Base-by-base conservation (phyloP, 2,797 vertebrate genomes). In the Pipistrellus kuhlii region DNA sequence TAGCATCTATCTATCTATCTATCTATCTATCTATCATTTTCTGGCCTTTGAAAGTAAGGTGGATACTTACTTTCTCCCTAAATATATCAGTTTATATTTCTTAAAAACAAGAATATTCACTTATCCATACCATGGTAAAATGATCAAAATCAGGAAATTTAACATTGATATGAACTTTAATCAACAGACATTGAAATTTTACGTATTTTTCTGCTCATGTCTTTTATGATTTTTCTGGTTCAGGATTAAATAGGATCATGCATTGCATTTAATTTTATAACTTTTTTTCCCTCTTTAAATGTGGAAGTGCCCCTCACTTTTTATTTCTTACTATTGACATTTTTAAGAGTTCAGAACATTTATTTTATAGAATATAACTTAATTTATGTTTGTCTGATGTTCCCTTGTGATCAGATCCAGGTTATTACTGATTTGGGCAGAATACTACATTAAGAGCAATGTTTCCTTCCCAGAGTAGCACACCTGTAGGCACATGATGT, bases 111-210 rank as follows among this genome's bases (percentile, higher is more conserved):
- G 21, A 2, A 64, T 68, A 71, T 71, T 93, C 17, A 73, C 13
- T 87, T 82, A 71, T 0, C 17, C 17, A n/a, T 87, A 81, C 46
- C 15, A 51, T 57, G 41, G 35, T 75, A 86, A 82, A 82, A n/a
- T 69, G n/a, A 72, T 71, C 76, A 93, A 90, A 90, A 71, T 75
- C 25, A 82, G 69, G 15, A 62, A 62, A 59, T 75, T 53, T 81
- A 53, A 44, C 57, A 68, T 44, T 95, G 68, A 41, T 73, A 44
- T 64, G 62, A 59, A 75, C 30, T 68, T 68, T 53, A 83, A 71
- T 62, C 75, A 76, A 86, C 1, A 81, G 11, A 76, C 1, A 48
- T 57, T 82, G 64, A 57, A 64, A 81, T 13, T 76, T 76, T 77
- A 17, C 53, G 72, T 41, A 64, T 71, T 86, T 91, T 81, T 75